Evolutionary conservation across 2,113 vertebrate species (phyloP), one percentile per base, ranked within the genome.

Genomic region (Neogobius melanostomus): DNA sequence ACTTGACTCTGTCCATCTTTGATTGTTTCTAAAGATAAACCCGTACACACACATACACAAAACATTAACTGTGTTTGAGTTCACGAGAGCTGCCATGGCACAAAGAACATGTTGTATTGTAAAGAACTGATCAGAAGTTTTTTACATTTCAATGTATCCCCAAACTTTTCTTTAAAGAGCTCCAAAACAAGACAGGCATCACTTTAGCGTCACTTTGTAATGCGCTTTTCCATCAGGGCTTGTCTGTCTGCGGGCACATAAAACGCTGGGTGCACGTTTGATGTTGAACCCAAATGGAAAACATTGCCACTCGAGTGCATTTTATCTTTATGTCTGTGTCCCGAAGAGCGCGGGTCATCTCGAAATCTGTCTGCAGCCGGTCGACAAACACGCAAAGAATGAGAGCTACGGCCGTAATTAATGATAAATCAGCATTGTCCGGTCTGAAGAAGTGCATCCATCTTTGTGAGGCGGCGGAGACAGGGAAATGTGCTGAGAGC

Each of bases 371-470:
- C 62, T 63, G 53, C 66, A 36, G 28, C 65, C 49, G 36, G 68
- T 53, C 66, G 8, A 16, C 6, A 16, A 46, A 68, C 28, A 36
- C 7, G 69, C 75, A 75, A 71, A 77, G 69, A 71, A 85, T 73
- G 81, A 73, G 52, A 69, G 70, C 63, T n/a, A 67, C 28, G 28
- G 75, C 70, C 52, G 56, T 81, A 69, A 81, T 83, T 82, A 82
- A 84, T 70, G 71, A 64, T 62, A 61, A 60, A 71, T 48, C 43
- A 8, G 70, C 80, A 64, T 60, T 61, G 62, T 59, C 66, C 62
- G 44, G 67, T 66, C 44, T 46, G 75, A 80, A 82, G 14, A 62
- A 64, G 59, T 69, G 68, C 46, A 69, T 70, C 61, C 68, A 68
- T 62, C 68, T 65, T 52, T 62, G 73, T 3, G 60, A 72, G 6